phyloP scores from a whole-genome alignment of 2,797 vertebrate genomes.

The Odontamblyopus lacepedii region DNA sequence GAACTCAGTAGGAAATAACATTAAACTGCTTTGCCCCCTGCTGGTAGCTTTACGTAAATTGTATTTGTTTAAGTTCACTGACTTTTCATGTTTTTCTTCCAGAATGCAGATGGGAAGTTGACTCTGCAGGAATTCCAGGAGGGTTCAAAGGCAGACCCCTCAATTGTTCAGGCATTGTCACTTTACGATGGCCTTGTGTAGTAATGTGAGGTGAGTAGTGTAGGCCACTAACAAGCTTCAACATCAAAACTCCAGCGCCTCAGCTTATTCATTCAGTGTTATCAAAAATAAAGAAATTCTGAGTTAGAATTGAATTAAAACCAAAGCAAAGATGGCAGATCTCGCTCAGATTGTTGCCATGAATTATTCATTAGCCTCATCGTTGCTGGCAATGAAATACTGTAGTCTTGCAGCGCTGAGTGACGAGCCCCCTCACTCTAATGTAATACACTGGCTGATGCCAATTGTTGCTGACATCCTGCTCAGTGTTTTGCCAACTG shows the following conservation, averaged over 20 bases:
- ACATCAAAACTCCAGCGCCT: slow-evolving; percentile 24
- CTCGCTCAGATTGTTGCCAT: slow-evolving; percentile 65
- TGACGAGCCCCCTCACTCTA: slow-evolving; percentile 51
- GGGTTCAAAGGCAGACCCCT: slow-evolving; percentile 97
- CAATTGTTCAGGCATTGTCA: slow-evolving; percentile 95
- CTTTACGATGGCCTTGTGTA: slow-evolving; percentile 94
- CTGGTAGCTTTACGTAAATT: slow-evolving; percentile 38
- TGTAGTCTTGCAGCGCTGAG: slow-evolving; percentile 49
- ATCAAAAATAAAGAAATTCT: slow-evolving; percentile 26
- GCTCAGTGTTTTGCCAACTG: slow-evolving; percentile 69
- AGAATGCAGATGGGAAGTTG: slow-evolving; percentile 96
- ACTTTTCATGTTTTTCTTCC: slow-evolving; percentile 51
- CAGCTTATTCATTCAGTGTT: slow-evolving; percentile 1
- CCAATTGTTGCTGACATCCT: slow-evolving; percentile 67
- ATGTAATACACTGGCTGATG: slow-evolving; percentile 52
- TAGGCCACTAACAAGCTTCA: slow-evolving; percentile 28
- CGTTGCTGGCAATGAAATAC: slow-evolving; percentile 71
- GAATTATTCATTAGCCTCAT: slow-evolving; percentile 71
- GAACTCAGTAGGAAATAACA: slow-evolving; percentile 36
- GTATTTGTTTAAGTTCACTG: slow-evolving; percentile 12
- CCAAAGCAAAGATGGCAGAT: slow-evolving; percentile 51
- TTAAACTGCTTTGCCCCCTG: slow-evolving; percentile 62
- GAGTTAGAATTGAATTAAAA: slow-evolving; percentile 24
- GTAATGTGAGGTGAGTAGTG: slow-evolving; percentile 71
- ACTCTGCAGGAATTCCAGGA: slow-evolving; percentile 99